phyloP scores from a whole-genome alignment of 2,113 vertebrate species.

The Dascyllus trimaculatus region DNA sequence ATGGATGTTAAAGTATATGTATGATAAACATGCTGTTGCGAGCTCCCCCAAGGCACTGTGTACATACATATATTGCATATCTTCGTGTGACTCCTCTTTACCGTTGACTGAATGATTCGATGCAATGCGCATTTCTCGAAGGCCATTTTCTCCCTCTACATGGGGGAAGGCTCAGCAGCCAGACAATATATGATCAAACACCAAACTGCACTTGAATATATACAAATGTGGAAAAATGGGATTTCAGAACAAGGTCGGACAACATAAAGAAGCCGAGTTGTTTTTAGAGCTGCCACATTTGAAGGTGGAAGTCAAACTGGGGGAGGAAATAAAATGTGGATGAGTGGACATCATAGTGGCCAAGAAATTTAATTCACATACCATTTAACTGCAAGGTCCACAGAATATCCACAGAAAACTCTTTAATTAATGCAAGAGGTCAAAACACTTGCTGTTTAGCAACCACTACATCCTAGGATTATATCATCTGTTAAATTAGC shows the following conservation, averaged over 20 bases:
- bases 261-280: too few species aligned
- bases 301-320: not conserved
- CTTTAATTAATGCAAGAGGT: too few species aligned
- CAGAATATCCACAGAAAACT: too few species aligned
- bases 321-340: not conserved
- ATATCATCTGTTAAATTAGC: too few species aligned
- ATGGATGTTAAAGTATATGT: constrained; percentile 51
- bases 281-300: not conserved
- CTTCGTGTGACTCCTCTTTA: constrained; percentile 41
- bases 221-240: not conserved
- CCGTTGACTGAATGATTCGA: constrained; percentile 47
- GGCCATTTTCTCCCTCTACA: constrained; percentile 41
- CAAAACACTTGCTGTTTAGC: too few species aligned
- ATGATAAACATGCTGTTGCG: constrained; percentile 51
- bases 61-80: constrained; percentile 22
- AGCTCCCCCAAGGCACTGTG: constrained; percentile 41
- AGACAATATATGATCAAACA: not conserved
- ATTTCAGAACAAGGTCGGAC: not conserved
- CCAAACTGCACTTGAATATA: constrained; percentile 9
- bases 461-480: too few species aligned
- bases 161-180: constrained; percentile 15
- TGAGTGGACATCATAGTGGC: too few species aligned
- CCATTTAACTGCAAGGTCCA: too few species aligned
- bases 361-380: too few species aligned
- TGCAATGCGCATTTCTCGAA: constrained; percentile 48